Base-by-base conservation (phyloP, 1,140 invertebrate species). In the Drosophila seguyi region DNA sequence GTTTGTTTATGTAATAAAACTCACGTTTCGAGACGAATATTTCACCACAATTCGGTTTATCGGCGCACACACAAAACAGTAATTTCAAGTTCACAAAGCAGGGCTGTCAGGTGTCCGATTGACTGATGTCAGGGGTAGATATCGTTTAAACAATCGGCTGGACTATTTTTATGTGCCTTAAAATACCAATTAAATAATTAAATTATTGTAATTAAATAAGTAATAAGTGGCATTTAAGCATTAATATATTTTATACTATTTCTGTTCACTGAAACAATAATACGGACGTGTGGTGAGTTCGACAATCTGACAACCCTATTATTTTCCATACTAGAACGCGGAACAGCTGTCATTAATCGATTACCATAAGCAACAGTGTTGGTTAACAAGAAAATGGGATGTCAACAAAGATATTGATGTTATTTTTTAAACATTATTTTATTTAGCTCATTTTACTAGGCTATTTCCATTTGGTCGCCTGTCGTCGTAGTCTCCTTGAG, bases 1-100 rank as follows among this genome's bases (percentile, higher is more conserved):
- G 27, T 71, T 81, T 85, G 82, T 85, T 85, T 85, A 85, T 85
- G 63, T 85, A 85, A 85, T 85, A 78, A 78, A 78, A 66, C 81
- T 73, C 67, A 84, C 78, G 68, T 39, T 74, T 73, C 41, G 45
- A 61, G 66, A 59, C 45, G 47, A 42, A 67, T 76, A 84, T 84
- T 84, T 84, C 81, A 85, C 78, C 78, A 85, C 82, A 86, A 84
- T 73, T 84, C 48, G 45, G 65, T 80, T 79, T 75, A 79, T 80
- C 76, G 75, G 67, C 67, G 59, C 66, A 67, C 59, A 69, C 69
- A 63, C 55, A 34, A 61, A 80, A 62, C 50, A 36, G 36, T 59
- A 65, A 79, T 76, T 84, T 83, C 76, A 84, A 68, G 42, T 79
- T 75, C 69, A 80, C 44, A 31, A 25, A 11, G 7, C 16, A 67